Conservation (phyloP, 2,797 vertebrate genomes). For the Otolemur crassicaudatus region DNA sequence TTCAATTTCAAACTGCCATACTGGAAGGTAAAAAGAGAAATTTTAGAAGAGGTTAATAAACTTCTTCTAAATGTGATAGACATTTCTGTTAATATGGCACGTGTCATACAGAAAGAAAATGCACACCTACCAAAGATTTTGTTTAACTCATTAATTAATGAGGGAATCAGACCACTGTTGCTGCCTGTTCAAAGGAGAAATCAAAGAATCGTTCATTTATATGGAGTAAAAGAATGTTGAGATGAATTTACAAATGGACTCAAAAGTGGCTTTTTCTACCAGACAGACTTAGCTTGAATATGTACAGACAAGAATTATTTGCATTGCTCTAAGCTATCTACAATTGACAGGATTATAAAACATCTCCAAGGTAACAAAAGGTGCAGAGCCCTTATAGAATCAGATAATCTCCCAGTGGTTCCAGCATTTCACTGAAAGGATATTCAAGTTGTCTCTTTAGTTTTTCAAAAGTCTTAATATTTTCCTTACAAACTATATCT, state of each 20-base stretch:
- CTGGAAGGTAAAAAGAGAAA: not conserved
- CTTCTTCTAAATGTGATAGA: no score
- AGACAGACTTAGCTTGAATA: not conserved
- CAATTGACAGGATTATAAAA: not conserved
- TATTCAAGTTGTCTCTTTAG: not conserved
- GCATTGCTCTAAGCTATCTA: not conserved
- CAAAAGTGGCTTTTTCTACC: not conserved
- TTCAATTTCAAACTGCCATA: not conserved
- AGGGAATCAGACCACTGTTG: not conserved
- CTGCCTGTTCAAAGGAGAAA: not conserved
- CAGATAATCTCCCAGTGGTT: not conserved
- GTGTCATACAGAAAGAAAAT: not conserved
- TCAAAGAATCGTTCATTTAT: not conserved
- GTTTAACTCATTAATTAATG: not conserved
- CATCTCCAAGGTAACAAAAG: not conserved
- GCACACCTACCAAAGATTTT: not conserved
- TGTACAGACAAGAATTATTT: not conserved
- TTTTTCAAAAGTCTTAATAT: not conserved
- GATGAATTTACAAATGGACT: not conserved
- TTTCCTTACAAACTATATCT: not conserved
- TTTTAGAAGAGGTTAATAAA: not conserved
- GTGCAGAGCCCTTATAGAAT: not conserved
- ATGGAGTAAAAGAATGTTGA: not conserved
- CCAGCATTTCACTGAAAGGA: not conserved
- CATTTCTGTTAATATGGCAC: not conserved